Conservation (phyloP, 64 coral and sea anemone genomes). For the Porites australiensis region DNA sequence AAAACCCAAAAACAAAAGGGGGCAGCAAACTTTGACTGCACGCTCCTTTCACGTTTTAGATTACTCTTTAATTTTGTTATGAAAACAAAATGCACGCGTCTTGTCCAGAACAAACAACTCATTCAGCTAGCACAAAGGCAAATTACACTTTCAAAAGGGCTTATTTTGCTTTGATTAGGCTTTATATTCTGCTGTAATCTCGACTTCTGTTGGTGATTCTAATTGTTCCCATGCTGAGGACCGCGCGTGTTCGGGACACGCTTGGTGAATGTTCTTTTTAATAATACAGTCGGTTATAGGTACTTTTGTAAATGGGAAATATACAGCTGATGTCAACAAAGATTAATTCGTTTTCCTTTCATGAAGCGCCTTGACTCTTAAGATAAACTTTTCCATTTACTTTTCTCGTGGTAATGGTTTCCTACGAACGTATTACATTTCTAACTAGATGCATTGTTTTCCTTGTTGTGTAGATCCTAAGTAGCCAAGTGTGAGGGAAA, state of each 20-base stretch:
- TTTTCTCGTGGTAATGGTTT: conserved; percentile 24
- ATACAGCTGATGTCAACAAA: conserved; percentile 61
- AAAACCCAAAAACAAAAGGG: conserved; percentile 40
- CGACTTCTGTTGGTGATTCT: background rate
- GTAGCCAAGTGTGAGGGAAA: conserved; percentile 17
- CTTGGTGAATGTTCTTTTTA: background rate
- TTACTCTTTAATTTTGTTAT: conserved; percentile 70
- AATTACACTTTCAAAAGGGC: conserved; percentile 48
- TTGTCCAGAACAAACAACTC: conserved; percentile 33
- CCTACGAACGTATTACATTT: conserved; percentile 34
- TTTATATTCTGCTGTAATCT: background rate
- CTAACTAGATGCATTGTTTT: background rate
- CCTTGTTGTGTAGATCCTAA: background rate
- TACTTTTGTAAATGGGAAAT: conserved; percentile 39
- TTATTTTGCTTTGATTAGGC: conserved; percentile 39
- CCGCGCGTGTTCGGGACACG: background rate
- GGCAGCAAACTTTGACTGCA: conserved; percentile 20
- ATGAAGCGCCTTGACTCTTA: conserved; percentile 15
- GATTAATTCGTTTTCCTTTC: conserved; percentile 56
- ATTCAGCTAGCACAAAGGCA: conserved; percentile 54
- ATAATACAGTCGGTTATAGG: background rate
- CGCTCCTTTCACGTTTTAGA: conserved; percentile 53
- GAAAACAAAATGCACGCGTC: conserved; percentile 65
- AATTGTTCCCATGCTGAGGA: background rate
- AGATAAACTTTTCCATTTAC: conserved; percentile 46